phyloP scores from a whole-genome alignment of 2,797 vertebrate species.

The Gila robusta region DNA sequence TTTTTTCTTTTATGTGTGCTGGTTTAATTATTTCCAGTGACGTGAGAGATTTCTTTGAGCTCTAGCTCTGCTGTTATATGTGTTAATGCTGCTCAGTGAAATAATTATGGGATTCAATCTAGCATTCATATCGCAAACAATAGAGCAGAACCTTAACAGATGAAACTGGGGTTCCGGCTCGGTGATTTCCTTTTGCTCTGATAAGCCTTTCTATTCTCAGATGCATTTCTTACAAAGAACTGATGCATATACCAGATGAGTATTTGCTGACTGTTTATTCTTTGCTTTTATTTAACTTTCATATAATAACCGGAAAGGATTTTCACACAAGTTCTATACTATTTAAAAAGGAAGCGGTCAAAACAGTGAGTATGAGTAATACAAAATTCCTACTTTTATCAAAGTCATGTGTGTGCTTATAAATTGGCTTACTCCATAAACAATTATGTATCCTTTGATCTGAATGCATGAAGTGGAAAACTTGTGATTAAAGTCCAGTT shows the following conservation, averaged over 20 bases:
- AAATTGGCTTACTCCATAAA: conserved; percentile 5
- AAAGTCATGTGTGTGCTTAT: neutral
- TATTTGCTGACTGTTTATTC: neutral
- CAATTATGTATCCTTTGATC: conserved; percentile 24
- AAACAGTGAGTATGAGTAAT: neutral
- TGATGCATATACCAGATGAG: neutral
- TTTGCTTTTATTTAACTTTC: conserved; percentile 24
- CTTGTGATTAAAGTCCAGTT: conserved; percentile 22
- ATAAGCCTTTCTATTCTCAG: conserved; percentile 35
- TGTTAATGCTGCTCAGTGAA: conserved; percentile 20
- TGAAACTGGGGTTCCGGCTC: conserved; percentile 40
- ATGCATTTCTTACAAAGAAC: conserved; percentile 39
- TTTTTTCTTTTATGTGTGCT: neutral
- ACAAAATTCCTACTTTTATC: neutral
- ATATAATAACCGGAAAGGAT: conserved; percentile 5
- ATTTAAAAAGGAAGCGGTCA: neutral
- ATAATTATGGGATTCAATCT: conserved; percentile 46
- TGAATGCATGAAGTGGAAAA: conserved; percentile 25
- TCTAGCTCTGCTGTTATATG: conserved; percentile 21
- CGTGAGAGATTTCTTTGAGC: conserved; percentile 13
- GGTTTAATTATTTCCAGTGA: conserved; percentile 16
- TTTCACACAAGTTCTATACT: neutral
- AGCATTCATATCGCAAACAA: conserved; percentile 40
- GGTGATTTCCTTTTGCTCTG: conserved; percentile 7
- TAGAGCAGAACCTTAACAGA: conserved; percentile 31